Base-by-base conservation (phyloP, 2,797 vertebrate species). In the Dermochelys coriacea region DNA sequence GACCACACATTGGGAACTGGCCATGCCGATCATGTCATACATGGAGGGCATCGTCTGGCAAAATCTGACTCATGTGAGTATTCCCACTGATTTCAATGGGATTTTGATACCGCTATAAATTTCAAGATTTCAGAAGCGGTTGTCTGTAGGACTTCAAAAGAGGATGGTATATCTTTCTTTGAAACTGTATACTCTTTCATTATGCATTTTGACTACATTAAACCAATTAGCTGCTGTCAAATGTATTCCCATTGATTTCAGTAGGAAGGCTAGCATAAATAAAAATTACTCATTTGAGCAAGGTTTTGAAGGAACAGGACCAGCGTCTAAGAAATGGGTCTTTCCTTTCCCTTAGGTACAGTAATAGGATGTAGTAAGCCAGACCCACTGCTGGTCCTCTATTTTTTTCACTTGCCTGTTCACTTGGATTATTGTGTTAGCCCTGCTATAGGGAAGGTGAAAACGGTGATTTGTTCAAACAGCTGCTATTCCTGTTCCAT, bases 251-350 rank as follows among this genome's bases (percentile, higher is more conserved):
- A 37, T 51, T 82, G 34, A 80, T 87, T 84, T 80, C 51, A 89
- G 45, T 31, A 1, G 1, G 80, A 95, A 96, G 47, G 82, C 59
- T 54, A 74, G 93, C 89, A 93, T 6, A 9, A 64, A 84, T 94
- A 88, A 18, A 74, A 47, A 95, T 91, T 74, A 93, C 74, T 92
- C 64, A 87, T 87, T 81, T 14, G 80, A 50, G 88, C 27, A 75
- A 82, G 19, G 23, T 34, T 54, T 80, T 79, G 71, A 85, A 95
- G 90, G 61, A 93, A 31, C 15, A 94, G 71, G 91, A 87, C 8
- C 19, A 45, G 82, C 87, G 41, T 12, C 68, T 29, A 83, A 89
- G 81, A 86, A 94, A 77, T 12, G 14, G 25, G 29, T 49, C 2
- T 0, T 25, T 84, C 21, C 23, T 74, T 74, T 74, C 74, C 27